Percentiles rank a stretch among this genome's conserved stretches.
Evolutionary conservation across 2,888 invertebrate genomes (phyloP).

Genomic region (Xestoiulus laeticollis): DNA sequence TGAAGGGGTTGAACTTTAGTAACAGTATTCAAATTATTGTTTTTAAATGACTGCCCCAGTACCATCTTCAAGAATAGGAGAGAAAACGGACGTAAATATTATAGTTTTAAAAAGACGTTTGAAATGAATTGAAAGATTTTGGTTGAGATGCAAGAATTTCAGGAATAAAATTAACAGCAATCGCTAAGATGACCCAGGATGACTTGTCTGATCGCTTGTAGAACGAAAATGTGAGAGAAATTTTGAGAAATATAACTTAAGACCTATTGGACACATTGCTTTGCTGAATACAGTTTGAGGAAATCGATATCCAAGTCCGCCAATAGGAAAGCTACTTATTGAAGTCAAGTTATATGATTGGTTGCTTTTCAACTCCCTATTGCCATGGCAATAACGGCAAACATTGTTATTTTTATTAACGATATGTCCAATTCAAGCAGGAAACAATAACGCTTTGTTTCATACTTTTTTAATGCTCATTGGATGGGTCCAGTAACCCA

Average conservation of each 20-base stretch:
- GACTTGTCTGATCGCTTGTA: background rate
- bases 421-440: no score
- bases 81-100: no score
- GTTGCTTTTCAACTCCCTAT: background rate
- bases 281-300: background rate
- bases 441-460: no score
- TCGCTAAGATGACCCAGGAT: background rate
- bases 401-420: background rate
- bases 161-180: background rate
- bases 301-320: background rate
- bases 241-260: background rate
- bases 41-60: background rate
- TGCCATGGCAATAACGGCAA: background rate
- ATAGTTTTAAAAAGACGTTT: background rate
- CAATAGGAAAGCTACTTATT: background rate
- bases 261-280: background rate
- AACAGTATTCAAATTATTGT: background rate
- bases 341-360: background rate
- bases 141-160: background rate
- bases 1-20: slow-evolving; percentile 17
- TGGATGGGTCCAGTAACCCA: no score
- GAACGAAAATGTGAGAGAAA: background rate
- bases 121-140: background rate
- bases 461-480: no score
- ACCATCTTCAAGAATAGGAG: background rate